Base-by-base conservation (phyloP, 2,888 invertebrate genomes). In the Phengaris arion region DNA sequence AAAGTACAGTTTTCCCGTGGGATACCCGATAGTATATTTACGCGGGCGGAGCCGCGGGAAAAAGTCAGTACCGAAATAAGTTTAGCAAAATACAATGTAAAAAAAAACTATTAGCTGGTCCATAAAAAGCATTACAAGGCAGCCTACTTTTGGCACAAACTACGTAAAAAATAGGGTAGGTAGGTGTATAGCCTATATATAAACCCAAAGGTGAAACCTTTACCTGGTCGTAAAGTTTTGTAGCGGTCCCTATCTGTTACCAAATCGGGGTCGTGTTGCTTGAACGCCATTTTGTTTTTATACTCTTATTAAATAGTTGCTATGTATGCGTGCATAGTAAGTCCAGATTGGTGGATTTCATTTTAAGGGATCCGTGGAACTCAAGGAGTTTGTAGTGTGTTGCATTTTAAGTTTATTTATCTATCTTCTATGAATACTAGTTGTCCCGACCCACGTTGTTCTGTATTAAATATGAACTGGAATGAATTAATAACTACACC, bases 91-190 rank as follows among this genome's bases (percentile, higher is more conserved):
- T 6, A 64, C 12, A 64, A 64, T 10, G 35, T 45, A 64, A 12
- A 13, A 64, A 12, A 13, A 64, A 22, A 64, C 22, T 64, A 64
- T 35, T 6, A 35, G 64, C 13, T 7, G 35, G 13, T 45, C 10
- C 12, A 64, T 64, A 64, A 64, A 55, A 64, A 64, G 45, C 64
- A 45, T 64, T 45, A 64, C 64, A 64, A 64, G 64, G 64, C 64
- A 64, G 45, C 13, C 64, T 45, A 64, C 35, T 64, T 57, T 64
- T 45, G 13, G 64, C 64, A 64, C 35, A 59, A 59, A 59, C 59
- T 59, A 45, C 64, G 64, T 64, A 64, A 12, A 35, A 45, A 64
- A 64, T 64, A 35, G 35, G 35, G 45, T 64, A 45, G 22, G 22
- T 22, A 22, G 22, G 22, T 22, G 22, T 22, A 22, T n/a, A n/a